phyloP scores from a whole-genome alignment of 2,113 vertebrate species.

The Phyllostomus discolor region DNA sequence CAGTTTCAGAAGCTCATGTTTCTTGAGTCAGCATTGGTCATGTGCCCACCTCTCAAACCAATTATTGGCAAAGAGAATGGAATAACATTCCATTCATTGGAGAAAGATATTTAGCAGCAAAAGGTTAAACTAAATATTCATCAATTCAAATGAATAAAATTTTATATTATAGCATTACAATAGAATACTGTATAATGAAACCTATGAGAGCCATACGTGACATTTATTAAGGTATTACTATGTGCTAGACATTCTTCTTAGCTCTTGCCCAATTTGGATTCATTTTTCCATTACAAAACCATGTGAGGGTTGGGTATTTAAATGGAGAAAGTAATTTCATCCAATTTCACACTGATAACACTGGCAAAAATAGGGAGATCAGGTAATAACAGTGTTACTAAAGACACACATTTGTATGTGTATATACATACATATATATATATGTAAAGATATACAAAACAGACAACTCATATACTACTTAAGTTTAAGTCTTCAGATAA shows the following conservation, averaged over 20 bases:
- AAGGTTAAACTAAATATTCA: background rate
- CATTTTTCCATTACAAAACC: background rate
- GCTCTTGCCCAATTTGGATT: background rate
- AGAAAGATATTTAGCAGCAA: background rate
- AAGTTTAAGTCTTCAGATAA: background rate
- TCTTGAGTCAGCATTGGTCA: background rate
- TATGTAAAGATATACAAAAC: background rate
- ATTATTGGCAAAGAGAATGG: background rate
- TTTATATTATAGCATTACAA: background rate
- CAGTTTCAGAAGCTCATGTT: background rate
- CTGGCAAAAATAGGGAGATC: background rate
- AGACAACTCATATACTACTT: background rate
- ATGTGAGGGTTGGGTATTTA: background rate
- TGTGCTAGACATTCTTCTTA: background rate
- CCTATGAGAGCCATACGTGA: background rate
- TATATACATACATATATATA: background rate
- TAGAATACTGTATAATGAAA: background rate
- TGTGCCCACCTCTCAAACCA: background rate
- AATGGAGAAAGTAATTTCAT: background rate
- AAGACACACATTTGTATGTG: background rate
- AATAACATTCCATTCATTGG: background rate
- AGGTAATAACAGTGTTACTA: background rate
- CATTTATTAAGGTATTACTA: background rate
- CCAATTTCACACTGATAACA: background rate
- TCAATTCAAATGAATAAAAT: background rate